These are phyloP conservation scores for Tanytarsus gracilentus DNA, from an alignment of 2,888 invertebrate species.

Conservation along the genomic window DNA sequence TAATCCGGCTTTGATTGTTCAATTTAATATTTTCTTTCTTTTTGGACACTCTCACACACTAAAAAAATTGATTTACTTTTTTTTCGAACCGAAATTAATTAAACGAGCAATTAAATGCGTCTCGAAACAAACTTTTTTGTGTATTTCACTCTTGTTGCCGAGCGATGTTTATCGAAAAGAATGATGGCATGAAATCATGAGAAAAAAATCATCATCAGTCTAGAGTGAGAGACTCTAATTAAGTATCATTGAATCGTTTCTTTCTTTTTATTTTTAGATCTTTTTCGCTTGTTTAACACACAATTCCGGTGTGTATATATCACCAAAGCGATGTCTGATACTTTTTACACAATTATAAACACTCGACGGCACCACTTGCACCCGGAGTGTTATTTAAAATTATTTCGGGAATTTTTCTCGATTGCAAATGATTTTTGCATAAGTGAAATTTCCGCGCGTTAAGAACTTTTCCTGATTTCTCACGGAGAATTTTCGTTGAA, in stretches of 20 bases:
- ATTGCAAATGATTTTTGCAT: too few relatives aligned
- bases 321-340: conserved; percentile 1
- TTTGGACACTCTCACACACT: background rate
- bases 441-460: too few relatives aligned
- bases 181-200: background rate
- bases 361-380: too few relatives aligned
- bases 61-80: too few relatives aligned
- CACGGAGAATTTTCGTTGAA: background rate
- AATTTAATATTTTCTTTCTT: background rate
- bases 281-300: background rate
- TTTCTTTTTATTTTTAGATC: conserved; percentile 14
- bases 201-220: conserved; percentile 12
- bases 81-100: conserved; percentile 16
- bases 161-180: background rate
- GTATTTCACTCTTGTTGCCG: background rate
- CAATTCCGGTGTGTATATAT: conserved; percentile 2
- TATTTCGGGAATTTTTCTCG: too few relatives aligned
- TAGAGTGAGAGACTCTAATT: conserved; percentile 8
- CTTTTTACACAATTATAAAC: too few relatives aligned
- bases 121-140: background rate
- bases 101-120: conserved; percentile 20
- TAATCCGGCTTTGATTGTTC: conserved; percentile 20
- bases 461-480: too few relatives aligned
- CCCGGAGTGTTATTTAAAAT: too few relatives aligned
- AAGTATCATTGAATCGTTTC: conserved; percentile 3